phyloP scores from a whole-genome alignment of 2,797 vertebrate genomes.

The Ambastaia sidthimunki region DNA sequence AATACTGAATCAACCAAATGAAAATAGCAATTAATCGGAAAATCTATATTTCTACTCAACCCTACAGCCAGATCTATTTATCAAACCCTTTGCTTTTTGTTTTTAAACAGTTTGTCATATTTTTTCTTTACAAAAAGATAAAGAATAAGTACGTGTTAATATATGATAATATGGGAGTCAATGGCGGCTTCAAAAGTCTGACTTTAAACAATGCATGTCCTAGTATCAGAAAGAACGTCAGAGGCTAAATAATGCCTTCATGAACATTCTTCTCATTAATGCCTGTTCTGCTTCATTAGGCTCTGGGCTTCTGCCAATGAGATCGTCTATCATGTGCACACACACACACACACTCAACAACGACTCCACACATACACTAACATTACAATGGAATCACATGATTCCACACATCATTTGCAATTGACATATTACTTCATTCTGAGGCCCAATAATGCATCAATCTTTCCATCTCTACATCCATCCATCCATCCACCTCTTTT shows the following conservation, averaged over 20 bases:
- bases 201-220: conserved; percentile 26
- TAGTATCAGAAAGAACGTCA: conserved; percentile 35
- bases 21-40: neutral
- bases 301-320: conserved; percentile 66
- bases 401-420: conserved; percentile 50
- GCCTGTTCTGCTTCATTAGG: conserved; percentile 69
- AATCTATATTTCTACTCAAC: neutral
- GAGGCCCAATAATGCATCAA: conserved; percentile 40
- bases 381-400: conserved; percentile 33
- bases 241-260: conserved; percentile 45
- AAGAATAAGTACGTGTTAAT: neutral
- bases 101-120: neutral
- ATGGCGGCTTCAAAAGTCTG: conserved; percentile 31
- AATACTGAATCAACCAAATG: neutral
- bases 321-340: conserved; percentile 57
- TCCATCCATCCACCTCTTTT: conserved; percentile 20
- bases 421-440: conserved; percentile 54
- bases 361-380: conserved; percentile 4
- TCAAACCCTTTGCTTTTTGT: neutral
- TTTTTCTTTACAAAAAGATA: neutral
- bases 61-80: neutral
- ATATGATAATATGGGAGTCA: conserved; percentile 9
- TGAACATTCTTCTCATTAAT: conserved; percentile 68
- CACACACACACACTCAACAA: conserved; percentile 37
- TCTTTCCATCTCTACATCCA: conserved; percentile 32